These are phyloP conservation scores for Zeuzera pyrina DNA, from an alignment of 2,888 invertebrate species.

Conservation along the genomic window DNA sequence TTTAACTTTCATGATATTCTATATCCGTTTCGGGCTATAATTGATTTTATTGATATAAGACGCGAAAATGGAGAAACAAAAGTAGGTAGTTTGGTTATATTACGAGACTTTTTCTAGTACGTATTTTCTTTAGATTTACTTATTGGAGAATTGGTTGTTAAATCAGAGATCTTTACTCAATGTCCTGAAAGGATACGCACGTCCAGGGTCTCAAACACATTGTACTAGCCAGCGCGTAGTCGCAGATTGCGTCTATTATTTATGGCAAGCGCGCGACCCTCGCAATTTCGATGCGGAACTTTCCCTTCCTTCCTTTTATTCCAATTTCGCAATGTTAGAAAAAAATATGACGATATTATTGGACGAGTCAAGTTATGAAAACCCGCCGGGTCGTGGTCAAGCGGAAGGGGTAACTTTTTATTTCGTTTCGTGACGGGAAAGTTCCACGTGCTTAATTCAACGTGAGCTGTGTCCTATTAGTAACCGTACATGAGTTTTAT, in stretches of 20 bases:
- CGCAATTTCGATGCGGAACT: conserved; percentile 57
- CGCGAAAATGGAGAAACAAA: no score
- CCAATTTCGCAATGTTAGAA: conserved; percentile 64
- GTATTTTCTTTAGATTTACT: no score
- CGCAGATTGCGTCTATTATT: conserved; percentile 68
- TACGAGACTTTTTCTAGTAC: no score
- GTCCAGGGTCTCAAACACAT: conserved; percentile 1
- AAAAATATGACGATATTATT: conserved; percentile 70
- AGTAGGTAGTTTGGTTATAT: no score
- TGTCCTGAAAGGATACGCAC: not conserved
- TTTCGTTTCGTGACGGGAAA: conserved; percentile 25
- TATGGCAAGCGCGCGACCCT: conserved; percentile 55
- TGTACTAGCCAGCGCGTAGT: conserved; percentile 19
- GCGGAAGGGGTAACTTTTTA: conserved; percentile 50
- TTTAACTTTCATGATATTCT: no score
- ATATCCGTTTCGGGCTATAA: no score
- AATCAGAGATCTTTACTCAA: not conserved
- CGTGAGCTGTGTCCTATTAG: no score
- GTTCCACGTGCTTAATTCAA: conserved; percentile 16
- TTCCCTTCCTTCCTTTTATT: conserved; percentile 58
- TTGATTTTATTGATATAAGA: no score
- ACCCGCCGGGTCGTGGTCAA: conserved; percentile 43
- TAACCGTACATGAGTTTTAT: no score
- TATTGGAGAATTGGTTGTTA: no score
- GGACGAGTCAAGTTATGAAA: conserved; percentile 51